These are phyloP conservation scores for Girardinichthys multiradiatus DNA, from an alignment of 2,113 vertebrate genomes.

Conservation along the genomic window DNA sequence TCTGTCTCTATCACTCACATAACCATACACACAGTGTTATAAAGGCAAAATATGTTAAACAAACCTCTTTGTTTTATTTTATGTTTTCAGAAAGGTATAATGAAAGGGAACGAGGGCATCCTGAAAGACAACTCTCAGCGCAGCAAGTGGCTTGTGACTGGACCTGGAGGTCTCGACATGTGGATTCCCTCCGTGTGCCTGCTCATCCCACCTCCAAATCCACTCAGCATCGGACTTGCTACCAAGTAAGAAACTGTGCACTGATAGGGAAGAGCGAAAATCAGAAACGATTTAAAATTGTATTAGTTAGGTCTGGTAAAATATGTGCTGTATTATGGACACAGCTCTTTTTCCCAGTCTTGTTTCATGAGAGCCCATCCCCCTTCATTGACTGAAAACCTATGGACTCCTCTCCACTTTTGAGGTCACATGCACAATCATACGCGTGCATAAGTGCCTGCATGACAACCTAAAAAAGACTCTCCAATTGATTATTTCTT, in stretches of 20 bases:
- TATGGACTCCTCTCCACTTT: too few relatives aligned
- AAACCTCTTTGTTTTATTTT: constrained; percentile 10
- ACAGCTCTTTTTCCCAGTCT: too few relatives aligned
- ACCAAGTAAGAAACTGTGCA: constrained; percentile 83
- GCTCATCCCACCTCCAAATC: constrained; percentile 93
- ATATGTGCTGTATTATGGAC: too few relatives aligned
- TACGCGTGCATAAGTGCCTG: too few relatives aligned
- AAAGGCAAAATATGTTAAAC: background rate
- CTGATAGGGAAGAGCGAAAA: background rate
- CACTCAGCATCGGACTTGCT: constrained; percentile 87
- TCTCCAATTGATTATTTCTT: background rate
- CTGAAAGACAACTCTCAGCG: constrained; percentile 94
- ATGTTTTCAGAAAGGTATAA: constrained; percentile 85
- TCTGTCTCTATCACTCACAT: background rate
- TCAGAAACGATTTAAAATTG: background rate
- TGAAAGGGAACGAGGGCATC: constrained; percentile 92
- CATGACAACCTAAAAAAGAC: too few relatives aligned
- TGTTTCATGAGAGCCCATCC: too few relatives aligned
- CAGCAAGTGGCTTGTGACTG: constrained; percentile 96
- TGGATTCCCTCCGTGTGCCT: constrained; percentile 93
- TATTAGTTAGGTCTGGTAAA: background rate
- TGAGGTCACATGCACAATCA: too few relatives aligned
- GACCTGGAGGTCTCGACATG: constrained; percentile 96
- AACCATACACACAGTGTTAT: background rate
- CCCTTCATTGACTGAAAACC: too few relatives aligned